phyloP scores from a whole-genome alignment of 2,113 vertebrate genomes.

The Ancistrus triradiatus region DNA sequence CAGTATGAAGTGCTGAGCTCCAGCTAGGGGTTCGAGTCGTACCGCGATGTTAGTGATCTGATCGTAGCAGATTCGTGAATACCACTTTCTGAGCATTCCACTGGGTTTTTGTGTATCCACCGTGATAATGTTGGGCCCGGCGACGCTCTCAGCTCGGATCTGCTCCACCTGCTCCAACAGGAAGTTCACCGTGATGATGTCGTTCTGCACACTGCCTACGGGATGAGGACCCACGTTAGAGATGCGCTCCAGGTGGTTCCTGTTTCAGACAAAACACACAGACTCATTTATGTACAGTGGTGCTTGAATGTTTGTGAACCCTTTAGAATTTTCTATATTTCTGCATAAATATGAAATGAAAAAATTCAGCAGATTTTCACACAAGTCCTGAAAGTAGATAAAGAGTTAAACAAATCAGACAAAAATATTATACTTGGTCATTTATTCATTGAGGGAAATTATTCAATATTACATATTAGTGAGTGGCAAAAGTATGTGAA shows the following conservation, averaged over 20 bases:
- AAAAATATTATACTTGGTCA: too few relatives aligned
- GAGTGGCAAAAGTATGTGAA: too few relatives aligned
- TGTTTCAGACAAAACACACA: slow-evolving; percentile 54
- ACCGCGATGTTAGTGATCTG: slow-evolving; percentile 89
- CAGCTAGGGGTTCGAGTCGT: slow-evolving; percentile 80
- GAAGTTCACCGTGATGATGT: slow-evolving; percentile 85
- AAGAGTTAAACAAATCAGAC: too few relatives aligned
- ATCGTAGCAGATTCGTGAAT: slow-evolving; percentile 95
- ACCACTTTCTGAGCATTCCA: slow-evolving; percentile 93
- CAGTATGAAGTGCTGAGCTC: slow-evolving; percentile 83
- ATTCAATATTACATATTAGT: too few relatives aligned
- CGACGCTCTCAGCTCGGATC: slow-evolving; percentile 68
- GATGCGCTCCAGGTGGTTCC: slow-evolving; percentile 85
- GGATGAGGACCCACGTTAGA: slow-evolving; percentile 87
- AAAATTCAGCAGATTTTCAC: too few relatives aligned
- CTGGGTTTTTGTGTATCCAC: slow-evolving; percentile 86
- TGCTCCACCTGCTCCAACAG: slow-evolving; percentile 81
- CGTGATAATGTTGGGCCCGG: slow-evolving; percentile 71
- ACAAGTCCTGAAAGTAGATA: too few relatives aligned
- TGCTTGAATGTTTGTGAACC: too few relatives aligned
- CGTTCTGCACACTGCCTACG: slow-evolving; percentile 89
- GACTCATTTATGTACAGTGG: too few relatives aligned
- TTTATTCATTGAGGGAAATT: too few relatives aligned
- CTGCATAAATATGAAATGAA: too few relatives aligned
- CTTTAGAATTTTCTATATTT: too few relatives aligned